These are phyloP conservation scores for Noctua comes DNA, from an alignment of 2,888 invertebrate genomes.

Conservation along the genomic window DNA sequence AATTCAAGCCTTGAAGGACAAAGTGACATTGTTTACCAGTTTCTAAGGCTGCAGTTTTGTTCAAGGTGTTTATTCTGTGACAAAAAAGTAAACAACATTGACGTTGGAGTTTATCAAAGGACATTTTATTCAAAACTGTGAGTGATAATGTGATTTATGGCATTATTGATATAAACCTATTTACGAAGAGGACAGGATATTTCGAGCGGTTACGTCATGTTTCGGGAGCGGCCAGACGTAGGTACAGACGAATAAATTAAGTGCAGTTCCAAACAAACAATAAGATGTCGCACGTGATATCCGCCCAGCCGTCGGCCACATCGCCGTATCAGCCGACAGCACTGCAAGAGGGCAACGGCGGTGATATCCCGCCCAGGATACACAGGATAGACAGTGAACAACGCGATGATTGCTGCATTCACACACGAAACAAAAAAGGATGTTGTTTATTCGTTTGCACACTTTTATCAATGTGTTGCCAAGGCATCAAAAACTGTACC, in stretches of 20 bases:
- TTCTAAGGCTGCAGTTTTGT: conserved; percentile 1
- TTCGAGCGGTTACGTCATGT: conserved; percentile 55
- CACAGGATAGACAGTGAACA: conserved; percentile 52
- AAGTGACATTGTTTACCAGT: conserved; percentile 30
- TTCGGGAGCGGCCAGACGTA: conserved; percentile 39
- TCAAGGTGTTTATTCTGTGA: conserved; percentile 25
- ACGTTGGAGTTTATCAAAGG: conserved; percentile 17
- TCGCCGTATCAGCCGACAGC: conserved; percentile 67
- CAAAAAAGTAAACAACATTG: conserved; percentile 29
- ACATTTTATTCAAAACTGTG: conserved; percentile 17
- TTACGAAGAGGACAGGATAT: conserved; percentile 20
- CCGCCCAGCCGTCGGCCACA: conserved; percentile 64
- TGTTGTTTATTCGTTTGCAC: conserved; percentile 61
- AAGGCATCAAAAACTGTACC: conserved; percentile 62
- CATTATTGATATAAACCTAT: background rate
- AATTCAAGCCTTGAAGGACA: conserved; percentile 23
- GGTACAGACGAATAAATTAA: conserved; percentile 28
- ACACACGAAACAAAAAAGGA: conserved; percentile 60
- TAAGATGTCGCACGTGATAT: conserved; percentile 66
- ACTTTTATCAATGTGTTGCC: conserved; percentile 65
- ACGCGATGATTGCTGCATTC: conserved; percentile 67
- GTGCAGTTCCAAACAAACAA: conserved; percentile 4
- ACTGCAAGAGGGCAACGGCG: conserved; percentile 43
- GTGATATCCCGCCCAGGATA: conserved; percentile 43
- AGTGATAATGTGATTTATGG: background rate